Evolutionary conservation across 2,888 invertebrate genomes (phyloP), one percentile per base, ranked within the genome.

Genomic region (Ophonus ardosiacus): DNA sequence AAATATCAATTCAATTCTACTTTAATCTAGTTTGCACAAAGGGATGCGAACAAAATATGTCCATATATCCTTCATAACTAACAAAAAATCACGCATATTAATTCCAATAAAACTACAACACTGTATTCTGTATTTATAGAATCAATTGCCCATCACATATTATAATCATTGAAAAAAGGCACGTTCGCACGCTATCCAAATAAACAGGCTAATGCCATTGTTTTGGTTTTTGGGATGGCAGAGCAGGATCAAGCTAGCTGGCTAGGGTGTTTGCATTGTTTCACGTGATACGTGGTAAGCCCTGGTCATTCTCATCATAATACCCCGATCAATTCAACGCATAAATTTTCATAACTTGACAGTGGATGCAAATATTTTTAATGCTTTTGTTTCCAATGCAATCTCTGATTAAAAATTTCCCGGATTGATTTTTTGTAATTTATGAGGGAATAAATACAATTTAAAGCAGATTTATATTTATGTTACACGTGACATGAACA

Each of bases 291-390:
- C 68, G 68, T 38, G 38, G 68, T 68, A 68, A 68, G 68, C 68
- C 38, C 1, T 15, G 38, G 17, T 76, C 76, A 76, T 76, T 51
- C 51, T 51, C 76, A 76, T 51, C 76, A 76, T 56, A 76, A 68
- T 68, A 68, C 68, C 68, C 38, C 24, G 68, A 68, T 68, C 68
- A 68, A 68, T 68, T 38, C 31, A 31, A 38, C 68, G 76, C 56
- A 56, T 76, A 76, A 76, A 76, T 76, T 76, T 76, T 51, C 76
- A 76, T 76, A 76, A 76, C 76, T 76, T 76, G 76, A 76, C 76
- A 76, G 40, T 76, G 13, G 40, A 18, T 76, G 76, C 43, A 21
- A 68, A 76, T 76, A 76, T 76, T 76, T 76, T 74, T 74, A 43
- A 51, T 76, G 31, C n/a, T 68, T 68, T 68, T 68, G 68, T 68